Evolutionary conservation across 23 tunicate species (phyloP), one percentile per base, ranked within the genome.

Genomic region (Styela plicata): DNA sequence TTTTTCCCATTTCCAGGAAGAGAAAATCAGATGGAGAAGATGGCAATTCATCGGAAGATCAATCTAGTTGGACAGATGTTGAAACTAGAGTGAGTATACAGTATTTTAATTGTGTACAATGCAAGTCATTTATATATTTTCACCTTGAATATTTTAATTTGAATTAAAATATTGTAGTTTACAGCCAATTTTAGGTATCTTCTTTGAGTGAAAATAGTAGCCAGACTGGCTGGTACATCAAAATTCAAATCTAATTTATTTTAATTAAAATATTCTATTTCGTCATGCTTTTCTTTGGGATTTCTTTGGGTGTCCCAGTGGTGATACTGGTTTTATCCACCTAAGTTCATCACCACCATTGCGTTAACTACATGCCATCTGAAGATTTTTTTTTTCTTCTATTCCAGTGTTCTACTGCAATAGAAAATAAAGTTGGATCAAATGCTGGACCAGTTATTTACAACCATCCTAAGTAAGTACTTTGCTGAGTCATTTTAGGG

Each of bases 11-110:
- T n/a, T 61, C 20, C 33, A 89, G 88, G 78, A 89, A 89, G 44
- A 35, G 94, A 53, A 84, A 80, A 65, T 88, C 93, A 32, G 70
- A 70, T 31, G 80, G 79, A 2, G 67, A 87, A 2, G 88, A 89
- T 13, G 91, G 82, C 2, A 29, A 80, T 76, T 89, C 94, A 28
- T 73, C 88, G 3, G 90, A 79, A 3, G 97, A 91, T 73, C 97
- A 91, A 32, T 91, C 97, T 0, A 86, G 97, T 57, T 91, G 97
- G 97, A 91, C 97, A 5, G 97, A 91, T 70, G 91, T 91, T 2
- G 97, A 91, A 67, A 91, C 97, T 5, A 86, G 97, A 74, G 88
- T 85, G 67, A 77, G 78, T n/a, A n/a, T n/a, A n/a, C n/a, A n/a
- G n/a, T n/a, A n/a, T n/a, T n/a, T n/a, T n/a, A n/a, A n/a, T n/a